Percentiles rank a stretch among this genome's conserved stretches.
These are phyloP conservation scores for Palythoa grandiflora DNA, from an alignment of 92 coral and sea anemone species.

Conservation along the genomic window DNA sequence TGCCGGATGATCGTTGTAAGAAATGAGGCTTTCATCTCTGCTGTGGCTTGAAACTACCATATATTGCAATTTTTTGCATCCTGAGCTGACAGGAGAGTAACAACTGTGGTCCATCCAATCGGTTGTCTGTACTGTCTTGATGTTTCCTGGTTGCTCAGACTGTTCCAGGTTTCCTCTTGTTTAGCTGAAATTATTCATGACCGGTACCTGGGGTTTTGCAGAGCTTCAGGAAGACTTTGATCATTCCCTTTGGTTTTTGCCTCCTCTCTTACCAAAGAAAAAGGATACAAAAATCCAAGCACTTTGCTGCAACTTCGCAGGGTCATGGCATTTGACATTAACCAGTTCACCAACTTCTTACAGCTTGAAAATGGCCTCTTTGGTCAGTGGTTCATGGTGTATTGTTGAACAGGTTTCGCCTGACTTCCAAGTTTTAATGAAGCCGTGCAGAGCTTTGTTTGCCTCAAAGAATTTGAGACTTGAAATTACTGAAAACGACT, in stretches of 20 bases:
- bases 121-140: constrained; percentile 43
- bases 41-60: not conserved
- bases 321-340: not conserved
- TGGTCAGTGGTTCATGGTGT: constrained; percentile 29
- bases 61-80: not conserved
- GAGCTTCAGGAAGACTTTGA: not conserved
- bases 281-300: not conserved
- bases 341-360: constrained; percentile 14
- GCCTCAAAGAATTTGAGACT: constrained; percentile 34
- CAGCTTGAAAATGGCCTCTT: not conserved
- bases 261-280: not conserved
- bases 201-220: not conserved
- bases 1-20: not conserved
- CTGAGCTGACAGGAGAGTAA: not conserved
- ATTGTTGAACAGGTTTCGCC: constrained; percentile 24
- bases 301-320: not conserved
- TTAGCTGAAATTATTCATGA: not conserved
- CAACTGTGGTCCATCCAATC: constrained; percentile 15
- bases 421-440: constrained; percentile 17
- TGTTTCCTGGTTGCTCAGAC: not conserved
- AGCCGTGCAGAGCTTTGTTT: constrained; percentile 28
- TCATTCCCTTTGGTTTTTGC: not conserved
- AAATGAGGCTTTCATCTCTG: constrained; percentile 8
- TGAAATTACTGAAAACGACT: constrained; percentile 29
- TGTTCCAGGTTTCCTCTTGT: not conserved